These are phyloP conservation scores for Andrena trimmerana DNA, from an alignment of 2,888 invertebrate species.

Conservation along the genomic window DNA sequence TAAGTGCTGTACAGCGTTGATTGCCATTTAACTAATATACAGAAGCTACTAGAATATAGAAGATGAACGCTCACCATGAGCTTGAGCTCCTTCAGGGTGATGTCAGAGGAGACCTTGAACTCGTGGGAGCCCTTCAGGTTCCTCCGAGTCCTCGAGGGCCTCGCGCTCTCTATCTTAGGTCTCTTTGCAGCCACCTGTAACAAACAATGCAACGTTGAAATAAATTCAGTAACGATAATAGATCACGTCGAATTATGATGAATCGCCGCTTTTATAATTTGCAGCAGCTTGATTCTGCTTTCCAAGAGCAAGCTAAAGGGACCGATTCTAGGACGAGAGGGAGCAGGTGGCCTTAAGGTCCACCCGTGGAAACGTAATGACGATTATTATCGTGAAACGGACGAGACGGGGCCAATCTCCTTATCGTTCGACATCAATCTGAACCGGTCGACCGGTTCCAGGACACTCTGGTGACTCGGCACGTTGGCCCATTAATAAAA, in stretches of 20 bases:
- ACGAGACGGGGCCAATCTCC: slow-evolving; percentile 77
- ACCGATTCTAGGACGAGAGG: slow-evolving; percentile 21
- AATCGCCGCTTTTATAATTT: not conserved
- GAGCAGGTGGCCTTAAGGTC: slow-evolving; percentile 61
- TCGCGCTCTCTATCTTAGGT: slow-evolving; percentile 71
- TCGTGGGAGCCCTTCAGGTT: slow-evolving; percentile 82
- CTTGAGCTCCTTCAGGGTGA: slow-evolving; percentile 81
- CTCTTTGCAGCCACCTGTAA: slow-evolving; percentile 75
- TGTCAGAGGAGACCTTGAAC: slow-evolving; percentile 81
- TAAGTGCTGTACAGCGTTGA: too few species aligned
- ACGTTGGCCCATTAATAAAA: slow-evolving; percentile 68
- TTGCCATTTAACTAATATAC: not conserved
- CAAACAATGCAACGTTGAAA: slow-evolving; percentile 1
- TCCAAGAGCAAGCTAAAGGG: not conserved
- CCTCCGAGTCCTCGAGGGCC: slow-evolving; percentile 80
- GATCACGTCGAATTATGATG: not conserved
- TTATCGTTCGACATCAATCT: slow-evolving; percentile 77
- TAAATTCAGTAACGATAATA: slow-evolving; percentile 6
- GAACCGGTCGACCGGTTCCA: slow-evolving; percentile 69
- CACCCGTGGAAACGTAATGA: slow-evolving; percentile 73
- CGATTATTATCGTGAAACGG: slow-evolving; percentile 80
- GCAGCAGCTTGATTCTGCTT: not conserved
- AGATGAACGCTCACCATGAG: slow-evolving; percentile 77
- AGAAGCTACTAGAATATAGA: too few species aligned
- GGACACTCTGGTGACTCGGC: slow-evolving; percentile 70